These are phyloP conservation scores for Acrocephalus kingi DNA, from an alignment of 2,113 vertebrate species.

Conservation along the genomic window DNA sequence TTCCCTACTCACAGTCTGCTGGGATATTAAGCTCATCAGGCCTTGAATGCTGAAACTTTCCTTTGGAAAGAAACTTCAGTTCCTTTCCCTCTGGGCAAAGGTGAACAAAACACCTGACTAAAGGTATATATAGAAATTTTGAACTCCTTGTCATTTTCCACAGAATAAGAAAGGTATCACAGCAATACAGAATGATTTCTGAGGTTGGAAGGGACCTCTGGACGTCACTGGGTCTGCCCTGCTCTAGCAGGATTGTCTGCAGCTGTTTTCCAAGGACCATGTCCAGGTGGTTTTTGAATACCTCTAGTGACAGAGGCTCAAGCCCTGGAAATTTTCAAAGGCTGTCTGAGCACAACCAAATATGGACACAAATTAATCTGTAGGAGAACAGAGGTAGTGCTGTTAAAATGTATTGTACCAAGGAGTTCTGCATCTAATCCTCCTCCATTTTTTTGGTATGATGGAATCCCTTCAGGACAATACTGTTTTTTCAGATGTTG, in stretches of 20 bases:
- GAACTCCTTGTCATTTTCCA: not conserved
- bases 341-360: not conserved
- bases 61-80: not conserved
- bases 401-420: not conserved
- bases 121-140: not conserved
- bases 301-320: not conserved
- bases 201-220: not conserved
- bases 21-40: not conserved
- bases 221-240: not conserved
- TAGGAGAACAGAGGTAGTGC: not conserved
- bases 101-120: not conserved
- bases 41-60: not conserved
- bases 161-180: not conserved
- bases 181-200: not conserved
- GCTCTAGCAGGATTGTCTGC: not conserved
- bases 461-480: not conserved
- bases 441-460: not conserved
- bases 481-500: not conserved
- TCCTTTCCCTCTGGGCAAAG: not conserved
- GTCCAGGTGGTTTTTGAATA: not conserved
- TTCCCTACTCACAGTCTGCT: not conserved
- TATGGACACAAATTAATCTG: not conserved
- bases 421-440: not conserved
- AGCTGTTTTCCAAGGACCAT: not conserved
- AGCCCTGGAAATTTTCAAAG: not conserved